phyloP scores from a whole-genome alignment of 1,140 invertebrate species.

The Diorhabda elongata region DNA sequence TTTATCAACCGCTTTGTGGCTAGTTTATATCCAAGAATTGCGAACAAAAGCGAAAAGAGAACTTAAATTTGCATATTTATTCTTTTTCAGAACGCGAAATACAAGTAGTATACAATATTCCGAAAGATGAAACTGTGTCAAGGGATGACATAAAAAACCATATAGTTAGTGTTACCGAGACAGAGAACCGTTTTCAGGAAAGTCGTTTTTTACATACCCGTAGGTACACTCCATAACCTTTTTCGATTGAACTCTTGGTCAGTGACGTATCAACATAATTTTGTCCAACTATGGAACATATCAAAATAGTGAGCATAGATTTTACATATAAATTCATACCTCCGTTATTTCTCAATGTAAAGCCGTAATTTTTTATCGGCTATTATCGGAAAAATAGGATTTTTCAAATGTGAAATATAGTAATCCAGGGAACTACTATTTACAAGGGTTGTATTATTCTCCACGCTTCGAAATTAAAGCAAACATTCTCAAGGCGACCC shows the following conservation, averaged over 20 bases:
- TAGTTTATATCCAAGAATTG: conserved; percentile 9
- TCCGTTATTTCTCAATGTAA: too few species aligned
- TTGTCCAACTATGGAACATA: too few species aligned
- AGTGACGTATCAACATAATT: background rate
- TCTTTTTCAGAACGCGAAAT: conserved; percentile 10
- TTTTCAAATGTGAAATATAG: too few species aligned
- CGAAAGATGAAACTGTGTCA: conserved; percentile 16
- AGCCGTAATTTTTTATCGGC: too few species aligned
- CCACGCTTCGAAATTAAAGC: too few species aligned
- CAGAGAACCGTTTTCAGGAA: background rate
- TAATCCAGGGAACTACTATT: too few species aligned
- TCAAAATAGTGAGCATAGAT: too few species aligned
- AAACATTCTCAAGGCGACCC: too few species aligned
- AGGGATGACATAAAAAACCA: conserved; percentile 14
- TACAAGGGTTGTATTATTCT: too few species aligned
- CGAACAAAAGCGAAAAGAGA: conserved; percentile 17
- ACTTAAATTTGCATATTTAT: conserved; percentile 17
- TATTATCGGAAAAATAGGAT: too few species aligned
- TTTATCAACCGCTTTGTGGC: conserved; percentile 20
- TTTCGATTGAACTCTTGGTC: background rate
- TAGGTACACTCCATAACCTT: background rate
- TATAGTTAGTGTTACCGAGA: conserved; percentile 5
- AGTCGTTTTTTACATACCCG: conserved; percentile 2
- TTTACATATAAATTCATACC: too few species aligned
- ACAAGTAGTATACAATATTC: conserved; percentile 17